Conservation (phyloP, 2,888 invertebrate genomes). For the Cosmia pyralina region DNA sequence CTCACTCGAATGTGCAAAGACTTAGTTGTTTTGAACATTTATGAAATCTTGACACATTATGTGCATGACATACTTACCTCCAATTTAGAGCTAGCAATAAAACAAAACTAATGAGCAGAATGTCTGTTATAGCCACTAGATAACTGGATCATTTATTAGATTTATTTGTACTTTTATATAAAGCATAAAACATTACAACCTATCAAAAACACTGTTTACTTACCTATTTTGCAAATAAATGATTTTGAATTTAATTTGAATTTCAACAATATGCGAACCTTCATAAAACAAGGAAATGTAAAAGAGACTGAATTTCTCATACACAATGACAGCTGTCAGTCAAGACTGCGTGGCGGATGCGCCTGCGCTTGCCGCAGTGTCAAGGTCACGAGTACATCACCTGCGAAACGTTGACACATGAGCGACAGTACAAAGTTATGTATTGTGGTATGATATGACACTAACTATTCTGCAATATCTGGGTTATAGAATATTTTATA, state of each 20-base stretch:
- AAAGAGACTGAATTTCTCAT: constrained; percentile 5
- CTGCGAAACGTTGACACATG: constrained; percentile 38
- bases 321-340: constrained; percentile 45
- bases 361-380: constrained; percentile 50
- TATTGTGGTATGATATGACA: constrained; percentile 1
- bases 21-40: neutral
- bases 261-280: too few relatives aligned
- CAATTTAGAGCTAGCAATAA: neutral
- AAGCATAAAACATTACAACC: neutral
- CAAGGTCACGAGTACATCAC: constrained; percentile 55
- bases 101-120: neutral
- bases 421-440: constrained; percentile 46
- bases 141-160: neutral
- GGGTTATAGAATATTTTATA: neutral
- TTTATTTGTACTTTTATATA: neutral
- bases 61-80: neutral
- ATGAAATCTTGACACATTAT: neutral
- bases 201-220: neutral
- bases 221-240: too few relatives aligned
- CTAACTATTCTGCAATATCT: constrained; percentile 13
- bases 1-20: constrained; percentile 5
- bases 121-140: neutral
- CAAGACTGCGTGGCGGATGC: constrained; percentile 48
- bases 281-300: neutral
- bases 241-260: too few relatives aligned